Conservation (phyloP, 2,113 vertebrate species). For the Puma concolor region DNA sequence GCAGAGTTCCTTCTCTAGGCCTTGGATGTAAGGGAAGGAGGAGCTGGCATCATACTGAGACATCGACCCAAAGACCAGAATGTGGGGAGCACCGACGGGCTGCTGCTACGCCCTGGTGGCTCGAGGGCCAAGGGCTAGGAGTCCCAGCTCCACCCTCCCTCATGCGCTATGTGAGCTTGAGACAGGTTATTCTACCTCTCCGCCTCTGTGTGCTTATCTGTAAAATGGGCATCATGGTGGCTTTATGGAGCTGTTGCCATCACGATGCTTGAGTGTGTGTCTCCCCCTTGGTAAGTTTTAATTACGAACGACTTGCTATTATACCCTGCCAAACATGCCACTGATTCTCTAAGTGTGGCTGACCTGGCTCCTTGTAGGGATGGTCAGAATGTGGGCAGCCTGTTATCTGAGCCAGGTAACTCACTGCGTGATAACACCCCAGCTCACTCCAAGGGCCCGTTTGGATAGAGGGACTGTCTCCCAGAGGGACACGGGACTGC, state of each 20-base stretch:
- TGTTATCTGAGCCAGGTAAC: background rate
- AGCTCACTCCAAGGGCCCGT: background rate
- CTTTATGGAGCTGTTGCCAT: fast-evolving
- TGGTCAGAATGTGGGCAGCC: background rate
- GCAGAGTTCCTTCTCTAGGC: background rate
- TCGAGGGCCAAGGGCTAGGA: fast-evolving
- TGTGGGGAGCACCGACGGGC: background rate
- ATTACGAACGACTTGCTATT: too few relatives aligned
- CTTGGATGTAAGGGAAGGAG: background rate
- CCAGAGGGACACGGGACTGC: background rate
- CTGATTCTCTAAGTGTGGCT: background rate
- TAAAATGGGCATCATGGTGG: background rate
- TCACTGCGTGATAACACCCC: fast-evolving
- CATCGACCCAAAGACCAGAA: background rate
- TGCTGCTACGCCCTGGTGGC: fast-evolving
- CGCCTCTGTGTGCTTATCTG: background rate
- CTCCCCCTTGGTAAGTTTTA: background rate
- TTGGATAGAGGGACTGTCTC: background rate
- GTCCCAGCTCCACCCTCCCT: background rate
- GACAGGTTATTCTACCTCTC: background rate
- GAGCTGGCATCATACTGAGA: background rate
- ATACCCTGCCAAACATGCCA: background rate
- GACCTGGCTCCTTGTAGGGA: background rate
- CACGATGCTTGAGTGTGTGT: background rate
- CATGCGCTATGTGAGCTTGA: background rate